phyloP scores from a whole-genome alignment of 2,113 vertebrate species.

The Gyps fulvus region DNA sequence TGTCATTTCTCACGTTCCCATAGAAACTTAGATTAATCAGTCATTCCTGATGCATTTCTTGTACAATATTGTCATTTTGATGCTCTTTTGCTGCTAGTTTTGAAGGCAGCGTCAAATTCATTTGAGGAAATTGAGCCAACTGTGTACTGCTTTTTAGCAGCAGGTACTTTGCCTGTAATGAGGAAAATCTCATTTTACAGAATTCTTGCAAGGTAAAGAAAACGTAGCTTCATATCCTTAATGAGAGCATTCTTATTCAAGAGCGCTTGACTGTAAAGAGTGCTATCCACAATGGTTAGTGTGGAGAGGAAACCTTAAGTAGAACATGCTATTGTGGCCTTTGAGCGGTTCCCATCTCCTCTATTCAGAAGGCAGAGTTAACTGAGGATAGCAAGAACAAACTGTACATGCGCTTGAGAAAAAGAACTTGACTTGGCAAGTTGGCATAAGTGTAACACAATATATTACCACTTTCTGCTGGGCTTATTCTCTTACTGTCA shows the following conservation, averaged over 20 bases:
- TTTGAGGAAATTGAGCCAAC: constrained; percentile 7
- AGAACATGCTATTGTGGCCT: constrained; percentile 68
- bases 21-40: constrained; percentile 67
- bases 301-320: constrained; percentile 65
- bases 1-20: constrained; percentile 60
- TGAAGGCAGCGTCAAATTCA: constrained; percentile 31
- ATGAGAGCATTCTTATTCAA: constrained; percentile 56
- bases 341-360: constrained; percentile 69
- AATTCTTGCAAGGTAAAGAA: constrained; percentile 50
- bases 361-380: constrained; percentile 66
- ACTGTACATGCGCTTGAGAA: constrained; percentile 65
- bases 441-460: constrained; percentile 66
- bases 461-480: constrained; percentile 70
- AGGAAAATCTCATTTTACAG: constrained; percentile 53
- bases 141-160: constrained; percentile 31
- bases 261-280: constrained; percentile 65
- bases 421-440: constrained; percentile 72
- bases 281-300: constrained; percentile 58
- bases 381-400: constrained; percentile 64
- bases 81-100: constrained; percentile 67
- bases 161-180: constrained; percentile 54
- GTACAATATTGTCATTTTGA: constrained; percentile 62
- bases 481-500: constrained; percentile 67
- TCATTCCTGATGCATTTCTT: constrained; percentile 57
- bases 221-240: constrained; percentile 37